These are phyloP conservation scores for Proctacanthus coquilletti DNA, from an alignment of 1,140 invertebrate species.

Conservation along the genomic window DNA sequence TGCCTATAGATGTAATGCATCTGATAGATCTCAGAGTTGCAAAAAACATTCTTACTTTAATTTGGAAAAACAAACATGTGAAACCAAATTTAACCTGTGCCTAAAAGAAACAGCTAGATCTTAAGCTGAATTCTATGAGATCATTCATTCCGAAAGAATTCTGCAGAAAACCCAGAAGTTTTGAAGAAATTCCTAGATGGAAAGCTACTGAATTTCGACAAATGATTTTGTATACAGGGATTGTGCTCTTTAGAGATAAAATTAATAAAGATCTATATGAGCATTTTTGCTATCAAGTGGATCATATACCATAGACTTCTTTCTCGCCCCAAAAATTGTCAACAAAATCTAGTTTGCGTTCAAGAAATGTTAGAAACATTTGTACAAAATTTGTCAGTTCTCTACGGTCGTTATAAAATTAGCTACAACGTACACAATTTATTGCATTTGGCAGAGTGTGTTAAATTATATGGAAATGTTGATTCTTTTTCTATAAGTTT, in stretches of 20 bases:
- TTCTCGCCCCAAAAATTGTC: slow-evolving; percentile 1
- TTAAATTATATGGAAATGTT: not conserved
- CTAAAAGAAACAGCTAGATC: no score
- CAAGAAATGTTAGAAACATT: not conserved
- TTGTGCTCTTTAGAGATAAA: no score
- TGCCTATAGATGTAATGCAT: not conserved
- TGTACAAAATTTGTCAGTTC: not conserved
- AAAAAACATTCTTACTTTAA: not conserved
- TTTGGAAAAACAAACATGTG: not conserved
- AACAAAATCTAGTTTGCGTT: not conserved
- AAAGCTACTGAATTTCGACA: not conserved
- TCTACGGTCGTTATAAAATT: not conserved
- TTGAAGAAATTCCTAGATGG: no score
- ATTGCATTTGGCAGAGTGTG: not conserved
- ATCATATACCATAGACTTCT: no score
- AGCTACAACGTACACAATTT: slow-evolving; percentile 1
- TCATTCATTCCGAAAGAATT: not conserved
- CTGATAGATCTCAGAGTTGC: no score
- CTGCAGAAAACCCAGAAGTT: not conserved
- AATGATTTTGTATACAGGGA: no score
- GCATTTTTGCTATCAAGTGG: not conserved
- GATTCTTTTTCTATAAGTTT: not conserved
- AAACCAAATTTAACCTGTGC: not conserved
- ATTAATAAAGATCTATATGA: not conserved
- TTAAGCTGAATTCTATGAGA: no score